Evolutionary conservation across 2,888 invertebrate species (phyloP).

Genomic region (Drosophila greeni): DNA sequence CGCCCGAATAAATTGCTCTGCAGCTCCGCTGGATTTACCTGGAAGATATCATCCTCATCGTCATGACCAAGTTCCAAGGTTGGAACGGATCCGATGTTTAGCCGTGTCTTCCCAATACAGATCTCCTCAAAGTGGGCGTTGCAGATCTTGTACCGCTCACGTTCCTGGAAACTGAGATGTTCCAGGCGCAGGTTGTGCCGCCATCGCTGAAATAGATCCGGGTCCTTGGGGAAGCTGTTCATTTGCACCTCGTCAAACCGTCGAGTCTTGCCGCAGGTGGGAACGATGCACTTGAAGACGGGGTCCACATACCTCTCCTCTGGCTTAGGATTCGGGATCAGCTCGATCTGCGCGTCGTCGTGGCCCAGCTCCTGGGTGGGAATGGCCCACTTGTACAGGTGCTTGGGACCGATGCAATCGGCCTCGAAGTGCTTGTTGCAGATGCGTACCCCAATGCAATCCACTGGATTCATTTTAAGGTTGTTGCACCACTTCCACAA

Average conservation of each 20-base stretch:
- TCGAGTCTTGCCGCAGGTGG: constrained; percentile 73
- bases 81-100: constrained; percentile 71
- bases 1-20: constrained; percentile 67
- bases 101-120: constrained; percentile 72
- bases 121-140: constrained; percentile 74
- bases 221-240: constrained; percentile 75
- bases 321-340: constrained; percentile 67
- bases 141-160: constrained; percentile 75
- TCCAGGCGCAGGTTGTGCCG: constrained; percentile 72
- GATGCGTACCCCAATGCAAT: constrained; percentile 73
- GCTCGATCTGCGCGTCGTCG: constrained; percentile 65
- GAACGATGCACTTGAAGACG: constrained; percentile 72
- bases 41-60: constrained; percentile 64
- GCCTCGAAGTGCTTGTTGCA: constrained; percentile 73
- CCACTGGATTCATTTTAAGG: constrained; percentile 73
- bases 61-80: constrained; percentile 72
- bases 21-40: constrained; percentile 67
- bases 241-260: constrained; percentile 75
- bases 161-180: constrained; percentile 68
- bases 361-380: constrained; percentile 70
- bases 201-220: constrained; percentile 65
- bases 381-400: constrained; percentile 73
- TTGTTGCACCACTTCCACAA: constrained; percentile 76
- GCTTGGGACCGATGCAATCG: constrained; percentile 72
- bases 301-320: constrained; percentile 70